Base-by-base conservation (phyloP, 2,113 vertebrate species). In the Prionailurus viverrinus region DNA sequence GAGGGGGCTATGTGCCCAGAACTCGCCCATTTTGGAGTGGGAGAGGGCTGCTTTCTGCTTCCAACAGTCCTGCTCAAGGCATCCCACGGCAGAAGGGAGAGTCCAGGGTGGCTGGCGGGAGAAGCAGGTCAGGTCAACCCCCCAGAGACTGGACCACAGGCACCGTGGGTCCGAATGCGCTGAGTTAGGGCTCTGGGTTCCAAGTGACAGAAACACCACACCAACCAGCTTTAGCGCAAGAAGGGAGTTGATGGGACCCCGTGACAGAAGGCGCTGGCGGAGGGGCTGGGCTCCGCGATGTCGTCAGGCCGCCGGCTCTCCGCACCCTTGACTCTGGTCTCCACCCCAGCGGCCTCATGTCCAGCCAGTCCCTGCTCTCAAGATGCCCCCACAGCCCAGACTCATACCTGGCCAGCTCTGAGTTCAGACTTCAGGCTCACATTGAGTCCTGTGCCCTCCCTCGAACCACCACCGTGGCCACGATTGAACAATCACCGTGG, bases 291-390 rank as follows among this genome's bases (percentile, higher is more conserved):
- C 63, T 94, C 6, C 0, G 65, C 0, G 0, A 31, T 7, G 16
- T 33, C 15, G 0, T 53, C 1, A 15, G 65, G n/a, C 1, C 27
- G 23, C 0, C 0, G 5, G 21, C 11, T 65, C 33, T 68, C 25
- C 58, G 12, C 0, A 0, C n/a, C 58, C 53, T 39, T 53, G 58
- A 9, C 76, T 68, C 45, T 4, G 5, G 36, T 66, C 33, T 73
- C 33, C 23, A 51, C 23, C 6, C 1, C 0, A 0, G 19, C 0
- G 9, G 41, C 93, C 66, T 66, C 61, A 3, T 4, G 25, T 58
- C 15, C 12, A 2, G 29, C 39, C 73, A 18, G 27, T 10, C 36
- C 39, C 78, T 27, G 31, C n/a, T 71, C 69, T 39, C 1, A 1
- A 10, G 25, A 45, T 0, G 15, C 33, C 55, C 36, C 29, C 10